These are phyloP conservation scores for Copidosoma aretas DNA, from an alignment of 2,888 invertebrate genomes.

Conservation along the genomic window DNA sequence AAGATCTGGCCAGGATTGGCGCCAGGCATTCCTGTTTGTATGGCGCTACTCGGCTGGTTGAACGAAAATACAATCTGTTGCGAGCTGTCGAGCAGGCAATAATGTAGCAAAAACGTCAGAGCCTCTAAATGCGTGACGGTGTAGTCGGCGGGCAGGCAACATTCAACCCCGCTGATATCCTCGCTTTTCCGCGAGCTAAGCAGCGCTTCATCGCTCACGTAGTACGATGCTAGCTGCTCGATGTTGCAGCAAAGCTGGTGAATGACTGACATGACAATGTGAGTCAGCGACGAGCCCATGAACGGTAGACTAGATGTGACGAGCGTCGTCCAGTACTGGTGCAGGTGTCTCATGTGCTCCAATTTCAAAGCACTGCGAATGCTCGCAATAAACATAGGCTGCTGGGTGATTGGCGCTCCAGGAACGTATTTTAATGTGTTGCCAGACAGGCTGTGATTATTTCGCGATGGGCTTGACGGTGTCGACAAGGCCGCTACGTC, in stretches of 20 bases:
- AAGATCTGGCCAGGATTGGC: slow-evolving; percentile 76
- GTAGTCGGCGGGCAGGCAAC: slow-evolving; percentile 76
- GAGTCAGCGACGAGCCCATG: slow-evolving; percentile 77
- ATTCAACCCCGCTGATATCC: slow-evolving; percentile 59
- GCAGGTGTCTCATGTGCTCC: slow-evolving; percentile 74
- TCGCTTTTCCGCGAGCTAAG: slow-evolving; percentile 47
- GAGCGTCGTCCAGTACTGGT: slow-evolving; percentile 83
- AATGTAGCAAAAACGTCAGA: slow-evolving; percentile 79
- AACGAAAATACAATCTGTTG: slow-evolving; percentile 68
- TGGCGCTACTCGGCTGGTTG: slow-evolving; percentile 65
- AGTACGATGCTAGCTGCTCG: slow-evolving; percentile 66
- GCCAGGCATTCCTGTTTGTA: slow-evolving; percentile 65
- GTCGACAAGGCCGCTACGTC: slow-evolving; percentile 50
- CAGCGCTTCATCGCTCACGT: slow-evolving; percentile 52
- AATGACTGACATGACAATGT: slow-evolving; percentile 78
- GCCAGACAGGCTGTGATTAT: slow-evolving; percentile 53
- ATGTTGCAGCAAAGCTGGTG: slow-evolving; percentile 82
- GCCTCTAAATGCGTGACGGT: slow-evolving; percentile 79
- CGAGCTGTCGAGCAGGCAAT: slow-evolving; percentile 76
- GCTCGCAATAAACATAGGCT: slow-evolving; percentile 83
- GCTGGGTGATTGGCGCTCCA: slow-evolving; percentile 75
- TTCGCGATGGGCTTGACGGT: slow-evolving; percentile 52
- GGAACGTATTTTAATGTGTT: slow-evolving; percentile 68
- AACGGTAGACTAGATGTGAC: slow-evolving; percentile 82
- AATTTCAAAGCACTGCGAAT: slow-evolving; percentile 77